Conservation (phyloP, 2,113 vertebrate genomes). For the Todiramphus chloris region DNA sequence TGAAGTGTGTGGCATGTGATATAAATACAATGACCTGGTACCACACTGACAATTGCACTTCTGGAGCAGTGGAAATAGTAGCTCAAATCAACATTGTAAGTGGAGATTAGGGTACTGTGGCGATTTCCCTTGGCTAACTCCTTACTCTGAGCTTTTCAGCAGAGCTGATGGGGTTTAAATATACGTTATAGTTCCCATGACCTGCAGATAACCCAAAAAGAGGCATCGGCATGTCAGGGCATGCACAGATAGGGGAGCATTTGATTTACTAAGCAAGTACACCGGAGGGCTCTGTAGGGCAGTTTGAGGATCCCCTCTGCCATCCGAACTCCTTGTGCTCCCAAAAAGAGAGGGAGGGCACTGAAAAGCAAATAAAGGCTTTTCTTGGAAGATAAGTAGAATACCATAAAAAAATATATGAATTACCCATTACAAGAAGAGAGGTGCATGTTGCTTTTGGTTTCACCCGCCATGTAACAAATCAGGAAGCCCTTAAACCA, state of each 20-base stretch:
- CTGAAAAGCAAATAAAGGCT: background rate
- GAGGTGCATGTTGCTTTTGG: background rate
- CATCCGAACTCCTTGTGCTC: background rate
- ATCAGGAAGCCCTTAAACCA: background rate
- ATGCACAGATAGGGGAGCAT: background rate
- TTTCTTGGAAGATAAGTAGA: background rate
- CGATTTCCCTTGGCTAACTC: background rate
- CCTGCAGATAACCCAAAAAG: slow-evolving; percentile 56
- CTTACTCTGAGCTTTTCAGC: background rate
- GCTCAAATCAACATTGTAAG: slow-evolving; percentile 11
- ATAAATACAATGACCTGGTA: background rate
- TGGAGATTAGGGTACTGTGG: slow-evolving; percentile 43
- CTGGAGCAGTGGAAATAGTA: slow-evolving; percentile 5
- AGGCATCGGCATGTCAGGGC: background rate
- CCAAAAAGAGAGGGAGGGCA: background rate
- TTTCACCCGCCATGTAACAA: fast-evolving
- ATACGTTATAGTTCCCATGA: slow-evolving; percentile 40
- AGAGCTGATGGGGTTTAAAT: background rate
- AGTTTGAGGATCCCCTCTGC: background rate
- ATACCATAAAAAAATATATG: fast-evolving
- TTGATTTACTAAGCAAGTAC: background rate
- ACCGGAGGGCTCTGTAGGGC: background rate
- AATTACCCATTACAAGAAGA: fast-evolving
- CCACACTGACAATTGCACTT: background rate
- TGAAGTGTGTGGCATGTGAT: slow-evolving; percentile 5